phyloP scores from a whole-genome alignment of 2,113 vertebrate species.

The Mionectes macconnelli region DNA sequence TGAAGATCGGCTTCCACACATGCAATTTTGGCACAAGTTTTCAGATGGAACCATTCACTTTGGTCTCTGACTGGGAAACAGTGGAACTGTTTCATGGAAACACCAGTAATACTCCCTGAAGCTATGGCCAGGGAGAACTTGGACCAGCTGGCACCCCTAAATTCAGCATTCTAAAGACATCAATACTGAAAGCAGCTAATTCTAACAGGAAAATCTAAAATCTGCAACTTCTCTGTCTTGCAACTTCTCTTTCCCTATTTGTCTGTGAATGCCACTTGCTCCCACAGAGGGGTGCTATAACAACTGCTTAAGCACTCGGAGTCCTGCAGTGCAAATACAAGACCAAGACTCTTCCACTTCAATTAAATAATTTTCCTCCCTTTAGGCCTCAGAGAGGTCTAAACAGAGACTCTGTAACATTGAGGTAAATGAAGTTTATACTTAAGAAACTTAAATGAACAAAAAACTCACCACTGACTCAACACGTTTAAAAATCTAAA shows the following conservation, averaged over 20 bases:
- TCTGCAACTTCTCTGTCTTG: background rate
- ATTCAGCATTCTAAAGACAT: background rate
- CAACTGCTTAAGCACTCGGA: background rate
- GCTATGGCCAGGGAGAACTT: background rate
- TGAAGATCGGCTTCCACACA: background rate
- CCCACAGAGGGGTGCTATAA: constrained; percentile 22
- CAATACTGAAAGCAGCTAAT: background rate
- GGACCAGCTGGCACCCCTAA: background rate
- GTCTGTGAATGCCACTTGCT: background rate
- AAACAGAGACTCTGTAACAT: background rate
- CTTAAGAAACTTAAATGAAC: background rate
- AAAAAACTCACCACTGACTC: background rate
- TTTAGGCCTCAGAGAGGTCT: background rate
- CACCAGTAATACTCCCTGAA: background rate
- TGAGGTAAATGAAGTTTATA: background rate
- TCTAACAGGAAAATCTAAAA: background rate
- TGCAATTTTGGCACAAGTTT: background rate
- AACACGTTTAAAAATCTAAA: background rate
- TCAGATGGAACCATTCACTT: background rate
- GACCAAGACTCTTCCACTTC: background rate
- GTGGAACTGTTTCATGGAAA: background rate
- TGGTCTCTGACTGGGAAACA: background rate
- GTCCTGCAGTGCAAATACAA: background rate
- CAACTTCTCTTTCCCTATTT: background rate
- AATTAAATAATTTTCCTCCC: background rate